Evolutionary conservation across 2,797 vertebrate species (phyloP).

Genomic region (Chiloscyllium punctatum): DNA sequence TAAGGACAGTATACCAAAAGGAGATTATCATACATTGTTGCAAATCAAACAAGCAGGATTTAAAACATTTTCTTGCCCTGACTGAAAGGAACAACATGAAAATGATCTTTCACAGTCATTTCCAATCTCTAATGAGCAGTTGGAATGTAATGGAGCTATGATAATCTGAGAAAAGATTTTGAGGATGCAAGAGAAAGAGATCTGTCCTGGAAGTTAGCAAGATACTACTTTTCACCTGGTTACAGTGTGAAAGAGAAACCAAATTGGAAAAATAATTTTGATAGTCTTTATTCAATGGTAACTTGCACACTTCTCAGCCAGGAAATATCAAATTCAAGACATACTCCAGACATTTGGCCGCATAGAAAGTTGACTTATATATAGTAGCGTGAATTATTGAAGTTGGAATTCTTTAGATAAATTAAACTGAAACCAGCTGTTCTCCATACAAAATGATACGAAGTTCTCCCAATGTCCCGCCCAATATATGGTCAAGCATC

Average conservation of each 20-base stretch:
- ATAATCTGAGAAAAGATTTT: background rate
- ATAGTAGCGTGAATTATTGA: background rate
- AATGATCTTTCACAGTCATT: background rate
- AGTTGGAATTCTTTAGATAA: background rate
- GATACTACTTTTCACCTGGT: background rate
- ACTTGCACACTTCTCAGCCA: background rate
- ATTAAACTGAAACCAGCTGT: background rate
- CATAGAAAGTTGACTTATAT: too few species aligned
- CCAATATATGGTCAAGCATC: background rate
- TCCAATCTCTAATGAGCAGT: background rate
- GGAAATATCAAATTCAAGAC: background rate
- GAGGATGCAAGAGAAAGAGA: too few species aligned
- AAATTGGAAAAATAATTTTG: background rate
- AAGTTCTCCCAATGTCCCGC: background rate
- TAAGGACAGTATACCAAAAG: background rate
- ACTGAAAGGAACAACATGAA: background rate
- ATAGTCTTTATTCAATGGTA: background rate
- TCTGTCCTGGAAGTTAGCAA: background rate
- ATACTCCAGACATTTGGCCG: background rate
- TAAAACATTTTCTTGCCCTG: background rate
- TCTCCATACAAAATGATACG: too few species aligned
- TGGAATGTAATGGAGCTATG: background rate
- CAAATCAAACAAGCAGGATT: background rate
- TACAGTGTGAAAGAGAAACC: background rate
- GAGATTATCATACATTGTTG: background rate